phyloP scores from a whole-genome alignment of 2,888 invertebrate genomes.

The Drosophila demipolita region DNA sequence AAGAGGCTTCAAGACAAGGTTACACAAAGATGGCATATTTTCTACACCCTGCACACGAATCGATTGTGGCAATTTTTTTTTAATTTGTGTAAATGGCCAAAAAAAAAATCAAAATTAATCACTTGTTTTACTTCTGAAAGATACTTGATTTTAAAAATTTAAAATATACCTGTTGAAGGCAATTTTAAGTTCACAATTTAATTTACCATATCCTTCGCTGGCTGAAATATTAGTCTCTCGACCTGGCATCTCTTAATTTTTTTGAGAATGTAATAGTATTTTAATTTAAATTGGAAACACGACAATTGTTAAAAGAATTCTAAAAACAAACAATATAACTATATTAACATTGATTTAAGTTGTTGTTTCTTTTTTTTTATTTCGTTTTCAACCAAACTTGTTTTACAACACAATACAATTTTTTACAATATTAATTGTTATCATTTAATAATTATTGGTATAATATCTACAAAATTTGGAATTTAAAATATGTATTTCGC shows the following conservation, averaged over 20 bases:
- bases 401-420: too few species aligned
- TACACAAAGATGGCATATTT: constrained; percentile 66
- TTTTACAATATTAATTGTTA: not conserved
- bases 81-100: not conserved
- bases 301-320: not conserved
- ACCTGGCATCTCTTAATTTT: too few species aligned
- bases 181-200: not conserved
- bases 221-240: too few species aligned
- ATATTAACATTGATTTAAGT: not conserved
- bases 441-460: not conserved
- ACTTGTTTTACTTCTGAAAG: not conserved
- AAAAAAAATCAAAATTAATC: not conserved
- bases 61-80: not conserved
- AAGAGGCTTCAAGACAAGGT: constrained; percentile 68
- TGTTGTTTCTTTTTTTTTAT: too few species aligned
- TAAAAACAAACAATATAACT: not conserved
- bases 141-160: not conserved
- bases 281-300: not conserved
- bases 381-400: not conserved
- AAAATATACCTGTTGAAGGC: not conserved
- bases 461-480: not conserved
- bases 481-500: not conserved
- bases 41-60: constrained; percentile 28
- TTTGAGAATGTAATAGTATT: not conserved
- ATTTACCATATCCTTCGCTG: too few species aligned